Evolutionary conservation across 1,140 invertebrate genomes (phyloP).

Genomic region (Monochamus saltuarius): DNA sequence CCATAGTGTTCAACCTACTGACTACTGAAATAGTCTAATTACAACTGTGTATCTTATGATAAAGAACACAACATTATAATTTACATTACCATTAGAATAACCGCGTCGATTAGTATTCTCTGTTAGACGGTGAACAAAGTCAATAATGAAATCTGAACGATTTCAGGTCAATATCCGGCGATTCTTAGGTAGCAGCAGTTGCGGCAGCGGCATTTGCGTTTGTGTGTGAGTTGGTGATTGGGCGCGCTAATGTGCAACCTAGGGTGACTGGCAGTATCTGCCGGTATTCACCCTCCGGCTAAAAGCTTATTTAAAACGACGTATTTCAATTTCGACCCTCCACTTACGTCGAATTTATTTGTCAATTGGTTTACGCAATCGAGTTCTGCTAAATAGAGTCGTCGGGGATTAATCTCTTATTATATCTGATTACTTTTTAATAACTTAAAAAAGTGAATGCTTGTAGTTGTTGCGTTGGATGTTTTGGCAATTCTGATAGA

Average conservation of each 20-base stretch:
- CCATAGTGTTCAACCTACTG: no score
- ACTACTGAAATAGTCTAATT: no score
- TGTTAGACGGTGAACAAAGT: not conserved
- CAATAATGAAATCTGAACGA: conserved; percentile 17
- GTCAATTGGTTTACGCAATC: conserved; percentile 25
- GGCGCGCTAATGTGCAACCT: conserved; percentile 33
- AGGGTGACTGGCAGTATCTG: conserved; percentile 42
- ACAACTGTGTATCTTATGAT: no score
- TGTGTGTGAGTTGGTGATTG: conserved; percentile 21
- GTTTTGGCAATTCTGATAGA: no score
- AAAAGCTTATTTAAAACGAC: conserved; percentile 39
- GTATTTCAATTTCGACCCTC: conserved; percentile 40
- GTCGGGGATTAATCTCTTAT: no score
- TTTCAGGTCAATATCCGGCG: conserved; percentile 21
- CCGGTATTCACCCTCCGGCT: conserved; percentile 35
- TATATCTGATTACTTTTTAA: no score
- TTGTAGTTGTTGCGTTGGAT: no score
- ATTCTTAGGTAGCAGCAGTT: not conserved
- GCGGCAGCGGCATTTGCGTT: not conserved
- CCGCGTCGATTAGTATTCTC: no score
- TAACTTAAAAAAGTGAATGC: no score
- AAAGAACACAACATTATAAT: no score
- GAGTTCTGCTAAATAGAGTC: no score
- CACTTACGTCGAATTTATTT: conserved; percentile 36
- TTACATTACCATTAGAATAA: no score